These are phyloP conservation scores for Nemurella pictetii DNA, from an alignment of 2,888 invertebrate genomes.

Conservation along the genomic window DNA sequence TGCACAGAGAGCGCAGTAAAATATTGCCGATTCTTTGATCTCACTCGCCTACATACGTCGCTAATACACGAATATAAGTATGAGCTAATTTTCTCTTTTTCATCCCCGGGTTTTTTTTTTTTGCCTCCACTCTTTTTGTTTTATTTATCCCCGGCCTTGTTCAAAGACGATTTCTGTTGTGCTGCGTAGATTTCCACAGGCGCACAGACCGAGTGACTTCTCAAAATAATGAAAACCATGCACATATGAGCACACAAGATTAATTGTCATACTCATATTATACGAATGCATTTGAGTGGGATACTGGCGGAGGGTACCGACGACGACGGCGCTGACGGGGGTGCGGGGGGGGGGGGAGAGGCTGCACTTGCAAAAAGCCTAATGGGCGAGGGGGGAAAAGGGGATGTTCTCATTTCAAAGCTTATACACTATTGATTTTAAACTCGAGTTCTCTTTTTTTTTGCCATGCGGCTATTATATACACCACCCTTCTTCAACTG, in stretches of 20 bases:
- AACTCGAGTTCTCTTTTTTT: constrained; percentile 19
- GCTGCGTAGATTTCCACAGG: background rate
- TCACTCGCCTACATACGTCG: background rate
- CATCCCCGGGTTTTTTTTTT: background rate
- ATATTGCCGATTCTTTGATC: background rate
- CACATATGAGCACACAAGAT: constrained; percentile 21
- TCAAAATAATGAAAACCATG: constrained; percentile 9
- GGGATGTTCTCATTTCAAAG: constrained; percentile 15
- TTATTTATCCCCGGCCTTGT: background rate
- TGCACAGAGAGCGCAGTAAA: background rate
- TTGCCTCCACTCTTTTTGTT: background rate
- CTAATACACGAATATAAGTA: background rate
- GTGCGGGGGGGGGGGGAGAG: background rate
- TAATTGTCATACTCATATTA: constrained; percentile 6
- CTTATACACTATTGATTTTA: constrained; percentile 29
- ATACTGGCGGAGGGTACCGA: background rate
- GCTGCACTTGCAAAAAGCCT: constrained; percentile 10
- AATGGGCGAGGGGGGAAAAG: constrained; percentile 13
- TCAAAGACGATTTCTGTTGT: background rate
- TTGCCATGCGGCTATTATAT: constrained; percentile 20
- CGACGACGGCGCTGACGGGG: background rate
- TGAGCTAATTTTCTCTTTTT: background rate
- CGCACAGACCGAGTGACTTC: background rate
- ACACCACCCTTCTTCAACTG: constrained; percentile 14
- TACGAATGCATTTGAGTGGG: constrained; percentile 15